Evolutionary conservation across 2,797 vertebrate species (phyloP), one percentile per base, ranked within the genome.

Genomic region (Tokudaia muenninki): DNA sequence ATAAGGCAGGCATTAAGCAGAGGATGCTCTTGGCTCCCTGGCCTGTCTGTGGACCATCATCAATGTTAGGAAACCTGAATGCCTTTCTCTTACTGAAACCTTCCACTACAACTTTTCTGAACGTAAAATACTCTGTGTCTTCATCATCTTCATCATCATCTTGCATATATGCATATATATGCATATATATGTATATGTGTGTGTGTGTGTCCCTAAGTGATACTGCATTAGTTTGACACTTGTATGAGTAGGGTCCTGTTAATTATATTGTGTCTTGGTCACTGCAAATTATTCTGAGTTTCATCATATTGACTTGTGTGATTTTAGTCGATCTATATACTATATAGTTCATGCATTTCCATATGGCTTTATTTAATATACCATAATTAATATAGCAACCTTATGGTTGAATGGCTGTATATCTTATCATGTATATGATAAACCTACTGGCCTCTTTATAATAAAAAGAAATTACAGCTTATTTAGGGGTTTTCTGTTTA

Each of bases 391-490:
- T 72, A 34, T 77, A 84, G 44, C 52, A 67, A 81, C 88, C 50
- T 57, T 37, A 72, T 13, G 78, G 5, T 79, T 94, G 16, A 81
- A 89, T n/a, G 7, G 9, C 44, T 61, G 14, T 93, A 47, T 6
- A 81, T 84, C 84, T 88, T 96, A 67, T 67, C 31, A 72, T 24
- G 4, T 87, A 29, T 93, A 50, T 79, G 11, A 17, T 89, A 96
- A 91, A 50, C 34, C 50, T 87, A 37, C 31, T 86, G 21, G 17
- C 44, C 21, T 93, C 47, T 24, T 90, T 92, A 82, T 92, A 94
- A 93, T 96, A 82, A 86, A 93, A 95, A 72, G 57, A 75, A 89
- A 78, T 91, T 91, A 3, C 92, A 92, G 29, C 79, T 89, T 94
- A 70, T 75, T 90, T 63, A 63, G 50, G 0, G 22, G 13, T 31